Evolutionary conservation across 2,113 vertebrate species (phyloP).

Genomic region (Calidris pugnax): DNA sequence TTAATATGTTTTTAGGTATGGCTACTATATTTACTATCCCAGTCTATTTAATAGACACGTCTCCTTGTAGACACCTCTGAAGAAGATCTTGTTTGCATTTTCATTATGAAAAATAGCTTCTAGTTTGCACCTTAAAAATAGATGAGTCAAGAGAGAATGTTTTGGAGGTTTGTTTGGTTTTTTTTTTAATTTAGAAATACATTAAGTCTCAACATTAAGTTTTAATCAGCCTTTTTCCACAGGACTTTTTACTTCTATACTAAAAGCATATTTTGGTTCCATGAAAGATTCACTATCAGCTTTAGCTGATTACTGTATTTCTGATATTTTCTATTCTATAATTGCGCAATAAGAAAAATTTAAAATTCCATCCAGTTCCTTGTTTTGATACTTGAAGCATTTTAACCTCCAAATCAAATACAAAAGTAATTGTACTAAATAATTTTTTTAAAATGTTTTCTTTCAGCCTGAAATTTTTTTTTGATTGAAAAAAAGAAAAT

Average conservation of each 20-base stretch:
- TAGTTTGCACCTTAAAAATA: background rate
- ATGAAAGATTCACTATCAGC: background rate
- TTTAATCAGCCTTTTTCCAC: background rate
- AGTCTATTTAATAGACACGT: background rate
- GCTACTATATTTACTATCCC: background rate
- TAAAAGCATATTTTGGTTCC: background rate
- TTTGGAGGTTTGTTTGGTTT: background rate
- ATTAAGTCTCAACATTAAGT: background rate
- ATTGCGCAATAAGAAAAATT: background rate
- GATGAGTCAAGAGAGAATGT: background rate
- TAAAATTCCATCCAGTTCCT: background rate
- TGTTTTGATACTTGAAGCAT: background rate
- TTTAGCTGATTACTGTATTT: background rate
- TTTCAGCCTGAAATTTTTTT: background rate
- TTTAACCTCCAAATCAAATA: background rate
- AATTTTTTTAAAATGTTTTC: fast-evolving
- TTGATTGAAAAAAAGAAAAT: background rate
- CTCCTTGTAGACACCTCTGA: background rate
- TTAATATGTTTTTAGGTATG: background rate
- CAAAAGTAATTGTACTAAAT: background rate
- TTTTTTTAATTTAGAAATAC: background rate
- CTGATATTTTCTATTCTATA: background rate
- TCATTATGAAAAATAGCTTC: background rate
- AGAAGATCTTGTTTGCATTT: background rate
- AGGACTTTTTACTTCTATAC: background rate